Base-by-base conservation (phyloP, 2,113 vertebrate species). In the Alosa alosa region DNA sequence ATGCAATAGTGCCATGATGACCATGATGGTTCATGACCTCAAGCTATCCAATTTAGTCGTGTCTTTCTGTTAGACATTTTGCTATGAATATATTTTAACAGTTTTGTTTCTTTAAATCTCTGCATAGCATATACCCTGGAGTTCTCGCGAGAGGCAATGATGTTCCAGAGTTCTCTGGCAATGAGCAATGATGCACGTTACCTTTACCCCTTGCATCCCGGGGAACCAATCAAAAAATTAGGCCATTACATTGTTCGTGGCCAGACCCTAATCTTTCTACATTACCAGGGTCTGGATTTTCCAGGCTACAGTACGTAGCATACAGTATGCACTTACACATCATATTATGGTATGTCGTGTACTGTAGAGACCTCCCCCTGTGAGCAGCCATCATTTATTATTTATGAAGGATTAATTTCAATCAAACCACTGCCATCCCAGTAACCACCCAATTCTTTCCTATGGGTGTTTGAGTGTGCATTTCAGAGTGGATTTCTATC, bases 381-480 rank as follows among this genome's bases (percentile, higher is more conserved):
- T 84, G 36, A 52, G 25, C 50, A 60, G 64, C 41, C 81, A n/a
- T 36, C 36, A 86, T 89, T 49, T 83, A 87, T 90, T 78, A 90
- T 90, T 89, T 75, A 89, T n/a, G 9, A 82, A 22, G 78, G 85
- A 82, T 90, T 87, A 85, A 89, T 88, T 89, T 87, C 85, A 82
- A 83, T 88, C 81, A 84, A 82, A 85, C 15, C 22, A 46, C 82
- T 82, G 57, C 55, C 46, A 83, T 55, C 57, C 82, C 41, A 20
- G 60, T 82, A 17, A 44, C 8, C 25, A 78, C 60, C 82, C 10
- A 83, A 88, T 84, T 88, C 44, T 81, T 86, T 83, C 82, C 36
- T 18, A 41, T 57, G 1, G 55, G 83, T 22, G 52, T 17, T 52
- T 81, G 57, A 47, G 25, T 83, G 36, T 39, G 82, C 31, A 41